Conservation (phyloP, 2,888 invertebrate species). For the Campoplex nolae region DNA sequence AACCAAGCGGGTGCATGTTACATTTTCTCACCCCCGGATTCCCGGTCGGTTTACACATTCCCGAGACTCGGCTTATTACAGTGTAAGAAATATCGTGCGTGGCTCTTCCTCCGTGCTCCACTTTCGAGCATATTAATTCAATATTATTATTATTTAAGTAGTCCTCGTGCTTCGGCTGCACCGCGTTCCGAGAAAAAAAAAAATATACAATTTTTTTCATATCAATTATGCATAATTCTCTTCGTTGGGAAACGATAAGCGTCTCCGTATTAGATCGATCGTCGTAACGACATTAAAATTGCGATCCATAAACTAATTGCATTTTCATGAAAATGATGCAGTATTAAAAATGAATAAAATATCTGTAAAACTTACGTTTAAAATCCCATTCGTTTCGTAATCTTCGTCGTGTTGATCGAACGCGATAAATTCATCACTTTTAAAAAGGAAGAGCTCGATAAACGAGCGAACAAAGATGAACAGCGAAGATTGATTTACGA, state of each 20-base stretch:
- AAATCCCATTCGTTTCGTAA: conserved; percentile 24
- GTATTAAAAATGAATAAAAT: not conserved
- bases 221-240: not conserved
- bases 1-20: conserved; percentile 12
- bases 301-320: not conserved
- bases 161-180: conserved; percentile 6
- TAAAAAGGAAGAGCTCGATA: not conserved
- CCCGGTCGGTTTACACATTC: conserved; percentile 13
- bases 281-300: not conserved
- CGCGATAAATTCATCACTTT: conserved; percentile 24
- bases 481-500: conserved; percentile 7
- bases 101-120: conserved; percentile 61
- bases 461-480: conserved; percentile 2
- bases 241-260: not conserved
- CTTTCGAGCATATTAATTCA: conserved; percentile 61
- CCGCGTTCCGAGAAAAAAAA: not conserved
- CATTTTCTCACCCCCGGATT: conserved; percentile 25
- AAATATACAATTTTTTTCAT: not conserved
- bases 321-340: not conserved
- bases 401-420: conserved; percentile 7
- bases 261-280: not conserved
- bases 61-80: conserved; percentile 11
- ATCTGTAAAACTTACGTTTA: conserved; percentile 32
- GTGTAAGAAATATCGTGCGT: conserved; percentile 34
- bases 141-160: conserved; percentile 44